Base-by-base conservation (phyloP, 2,888 invertebrate species). In the Amiota minor region DNA sequence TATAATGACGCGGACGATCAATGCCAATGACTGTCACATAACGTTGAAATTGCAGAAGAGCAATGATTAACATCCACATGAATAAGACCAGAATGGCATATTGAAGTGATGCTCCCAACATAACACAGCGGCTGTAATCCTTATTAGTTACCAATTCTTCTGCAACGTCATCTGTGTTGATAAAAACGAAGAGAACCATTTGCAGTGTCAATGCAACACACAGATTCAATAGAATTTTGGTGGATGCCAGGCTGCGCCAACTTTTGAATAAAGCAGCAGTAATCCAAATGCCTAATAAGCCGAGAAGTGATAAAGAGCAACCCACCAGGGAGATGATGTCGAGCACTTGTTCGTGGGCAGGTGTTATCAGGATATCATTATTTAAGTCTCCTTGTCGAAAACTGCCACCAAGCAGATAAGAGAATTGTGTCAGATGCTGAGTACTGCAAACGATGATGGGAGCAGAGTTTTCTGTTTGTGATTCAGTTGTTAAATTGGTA, bases 41-140 rank as follows among this genome's bases (percentile, higher is more conserved):
- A 68, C 93, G 91, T 72, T 93, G 91, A 85, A 93, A 94, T 86
- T 94, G 94, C 72, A 94, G 88, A 68, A 92, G 89, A 1, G 93
- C 94, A 72, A 94, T 93, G 72, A 94, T 92, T 23, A 94, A 87
- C 94, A 94, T 94, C 94, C 94, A 94, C 81, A 92, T 91, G 81
- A 94, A 94, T 76, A 93, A 92, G 1, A 93, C 92, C 64, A 94
- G 88, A 50, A 94, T 91, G 20, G 93, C 92, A 86, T 94, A 94
- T 81, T 94, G 94, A 55, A 94, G 87, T 8, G 92, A 79, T 9
- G 92, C 92, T 4, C 94, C 94, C 14, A 93, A 89, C n/a, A 90
- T 79, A 45, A 93, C 89, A 80, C 94, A 94, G 14, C 89, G 79
- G 0, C 75, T 77, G 61, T 79, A 83, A 10, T 78, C 77, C 46